These are phyloP conservation scores for Chalcis sispes DNA, from an alignment of 2,888 invertebrate species.

Conservation along the genomic window DNA sequence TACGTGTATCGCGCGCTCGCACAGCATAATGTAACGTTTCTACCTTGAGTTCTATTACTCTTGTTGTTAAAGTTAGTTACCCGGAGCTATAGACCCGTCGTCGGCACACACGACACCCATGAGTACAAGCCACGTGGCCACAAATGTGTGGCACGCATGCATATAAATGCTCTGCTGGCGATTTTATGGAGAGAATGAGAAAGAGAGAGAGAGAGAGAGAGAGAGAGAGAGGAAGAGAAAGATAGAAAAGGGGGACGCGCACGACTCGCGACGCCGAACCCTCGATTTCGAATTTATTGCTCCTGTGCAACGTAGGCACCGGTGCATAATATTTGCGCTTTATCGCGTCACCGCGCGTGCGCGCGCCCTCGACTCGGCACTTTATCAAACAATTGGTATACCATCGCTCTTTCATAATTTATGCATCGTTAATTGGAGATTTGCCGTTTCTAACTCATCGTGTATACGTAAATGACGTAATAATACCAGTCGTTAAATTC, in stretches of 20 bases:
- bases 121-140: constrained; percentile 73
- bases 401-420: constrained; percentile 27
- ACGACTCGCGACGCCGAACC: neutral
- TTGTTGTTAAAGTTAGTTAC: constrained; percentile 75
- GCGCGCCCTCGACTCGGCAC: constrained; percentile 7
- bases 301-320: neutral
- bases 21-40: constrained; percentile 61
- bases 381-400: constrained; percentile 36
- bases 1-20: constrained; percentile 54
- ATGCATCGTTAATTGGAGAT: constrained; percentile 30
- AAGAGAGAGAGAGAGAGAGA: too few relatives aligned
- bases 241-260: constrained; percentile 6
- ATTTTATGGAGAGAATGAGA: too few relatives aligned
- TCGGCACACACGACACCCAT: constrained; percentile 64
- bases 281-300: constrained; percentile 48
- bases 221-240: too few relatives aligned
- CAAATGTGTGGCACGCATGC: constrained; percentile 73
- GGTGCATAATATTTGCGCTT: neutral
- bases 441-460: neutral
- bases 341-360: constrained; percentile 18
- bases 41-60: constrained; percentile 70
- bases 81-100: constrained; percentile 72
- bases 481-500: neutral
- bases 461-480: constrained; percentile 12
- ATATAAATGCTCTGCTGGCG: too few relatives aligned